Evolutionary conservation across 2,888 invertebrate species (phyloP), one percentile per base, ranked within the genome.

Genomic region (Tinea semifulvella): DNA sequence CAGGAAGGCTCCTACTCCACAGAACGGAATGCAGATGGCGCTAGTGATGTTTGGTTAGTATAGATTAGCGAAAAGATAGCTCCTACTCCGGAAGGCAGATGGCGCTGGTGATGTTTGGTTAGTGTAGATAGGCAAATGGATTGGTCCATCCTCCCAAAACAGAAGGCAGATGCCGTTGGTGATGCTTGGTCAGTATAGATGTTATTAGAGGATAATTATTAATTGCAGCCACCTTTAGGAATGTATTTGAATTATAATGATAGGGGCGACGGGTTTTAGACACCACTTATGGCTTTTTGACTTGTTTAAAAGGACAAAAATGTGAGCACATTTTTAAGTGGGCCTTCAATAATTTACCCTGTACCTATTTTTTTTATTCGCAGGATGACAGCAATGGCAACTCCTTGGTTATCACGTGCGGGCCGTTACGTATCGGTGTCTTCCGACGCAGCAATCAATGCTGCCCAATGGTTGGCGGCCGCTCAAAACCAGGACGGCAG

Each of bases 1-100:
- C n/a, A 77, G 0, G 96, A 97, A 64, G 96, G 96, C 1, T 96
- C 96, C 0, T 98, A 97, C 68, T 65, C 70, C 87, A 92, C 70
- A 85, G 94, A 53, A 72, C 85, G 56, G 62, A 85, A 54, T 85
- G 91, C 72, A 57, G 84, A 53, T 73, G 81, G 57, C 84, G 61
- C 62, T 26, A 94, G 61, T 85, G 95, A 80, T 64, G 86, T 94
- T 49, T 92, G 96, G 96, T 88, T 77, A 81, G 77, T 71, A n/a
- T n/a, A n/a, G n/a, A n/a, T n/a, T n/a, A n/a, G n/a, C n/a, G n/a
- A n/a, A n/a, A n/a, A n/a, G n/a, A n/a, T n/a, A n/a, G n/a, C n/a
- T n/a, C n/a, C n/a, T n/a, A n/a, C n/a, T n/a, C n/a, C n/a, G n/a
- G n/a, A n/a, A n/a, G n/a, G n/a, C n/a, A n/a, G n/a, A n/a, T n/a